These are phyloP conservation scores for Argopecten irradians DNA, from an alignment of 1,140 invertebrate genomes.

Conservation along the genomic window DNA sequence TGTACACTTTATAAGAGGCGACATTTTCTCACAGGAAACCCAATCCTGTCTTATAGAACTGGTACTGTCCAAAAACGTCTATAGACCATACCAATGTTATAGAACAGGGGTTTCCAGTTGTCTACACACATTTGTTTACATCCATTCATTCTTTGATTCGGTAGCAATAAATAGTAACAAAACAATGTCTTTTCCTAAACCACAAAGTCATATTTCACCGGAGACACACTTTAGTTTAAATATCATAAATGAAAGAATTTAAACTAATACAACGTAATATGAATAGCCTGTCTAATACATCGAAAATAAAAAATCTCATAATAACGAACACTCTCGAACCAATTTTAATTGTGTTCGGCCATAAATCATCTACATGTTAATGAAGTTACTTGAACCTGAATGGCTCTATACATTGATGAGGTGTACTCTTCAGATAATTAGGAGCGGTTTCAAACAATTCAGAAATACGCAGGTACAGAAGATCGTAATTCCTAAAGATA, in stretches of 20 bases:
- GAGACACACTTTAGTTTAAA: not conserved
- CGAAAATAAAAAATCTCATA: not conserved
- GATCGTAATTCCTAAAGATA: too few species aligned
- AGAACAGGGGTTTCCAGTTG: not conserved
- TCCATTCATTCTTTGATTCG: constrained; percentile 14
- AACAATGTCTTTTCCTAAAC: not conserved
- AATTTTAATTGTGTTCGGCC: too few species aligned
- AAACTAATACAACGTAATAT: not conserved
- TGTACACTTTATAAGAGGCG: not conserved
- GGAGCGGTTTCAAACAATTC: too few species aligned
- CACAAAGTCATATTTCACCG: not conserved
- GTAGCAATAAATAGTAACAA: constrained; percentile 5
- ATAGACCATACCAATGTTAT: not conserved
- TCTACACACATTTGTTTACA: not conserved
- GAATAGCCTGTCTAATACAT: too few species aligned
- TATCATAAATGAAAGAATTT: not conserved
- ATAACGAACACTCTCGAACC: not conserved
- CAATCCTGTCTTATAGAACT: not conserved
- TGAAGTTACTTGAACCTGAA: too few species aligned
- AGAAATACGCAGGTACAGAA: too few species aligned
- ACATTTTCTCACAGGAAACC: not conserved
- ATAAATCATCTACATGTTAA: too few species aligned
- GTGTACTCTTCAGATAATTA: too few species aligned
- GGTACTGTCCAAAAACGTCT: not conserved
- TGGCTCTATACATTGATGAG: too few species aligned